These are phyloP conservation scores for Phaethon lepturus DNA, from an alignment of 2,113 vertebrate species.

Conservation along the genomic window DNA sequence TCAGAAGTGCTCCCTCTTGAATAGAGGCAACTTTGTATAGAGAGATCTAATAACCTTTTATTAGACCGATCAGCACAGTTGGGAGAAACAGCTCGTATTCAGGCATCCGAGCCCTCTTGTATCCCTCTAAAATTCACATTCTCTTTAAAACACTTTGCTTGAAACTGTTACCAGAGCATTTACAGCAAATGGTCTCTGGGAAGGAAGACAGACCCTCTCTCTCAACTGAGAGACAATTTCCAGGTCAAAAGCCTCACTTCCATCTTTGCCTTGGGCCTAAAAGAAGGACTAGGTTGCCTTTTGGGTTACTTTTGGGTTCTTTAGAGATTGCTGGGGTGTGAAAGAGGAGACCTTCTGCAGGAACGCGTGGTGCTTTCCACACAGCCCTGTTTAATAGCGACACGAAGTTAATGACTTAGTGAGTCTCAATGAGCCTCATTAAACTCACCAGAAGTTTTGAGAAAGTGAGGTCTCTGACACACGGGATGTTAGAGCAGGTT, in stretches of 20 bases:
- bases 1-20: conserved; percentile 8
- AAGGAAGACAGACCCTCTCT: background rate
- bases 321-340: background rate
- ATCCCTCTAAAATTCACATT: conserved; percentile 20
- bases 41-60: conserved; percentile 42
- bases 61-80: background rate
- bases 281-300: background rate
- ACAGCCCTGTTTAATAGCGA: no score
- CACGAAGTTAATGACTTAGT: rapidly evolving
- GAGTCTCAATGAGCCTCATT: background rate
- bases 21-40: background rate
- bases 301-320: background rate
- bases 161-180: background rate
- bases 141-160: background rate
- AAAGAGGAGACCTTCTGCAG: background rate
- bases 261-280: background rate
- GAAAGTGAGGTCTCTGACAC: background rate
- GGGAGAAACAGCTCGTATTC: conserved; percentile 1
- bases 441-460: background rate
- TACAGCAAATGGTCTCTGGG: background rate
- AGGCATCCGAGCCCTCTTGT: background rate
- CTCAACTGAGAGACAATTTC: background rate
- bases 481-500: background rate
- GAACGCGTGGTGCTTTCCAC: rapidly evolving
- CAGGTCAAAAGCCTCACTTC: background rate